phyloP scores from a whole-genome alignment of 2,797 vertebrate species.

The Miopithecus talapoin region DNA sequence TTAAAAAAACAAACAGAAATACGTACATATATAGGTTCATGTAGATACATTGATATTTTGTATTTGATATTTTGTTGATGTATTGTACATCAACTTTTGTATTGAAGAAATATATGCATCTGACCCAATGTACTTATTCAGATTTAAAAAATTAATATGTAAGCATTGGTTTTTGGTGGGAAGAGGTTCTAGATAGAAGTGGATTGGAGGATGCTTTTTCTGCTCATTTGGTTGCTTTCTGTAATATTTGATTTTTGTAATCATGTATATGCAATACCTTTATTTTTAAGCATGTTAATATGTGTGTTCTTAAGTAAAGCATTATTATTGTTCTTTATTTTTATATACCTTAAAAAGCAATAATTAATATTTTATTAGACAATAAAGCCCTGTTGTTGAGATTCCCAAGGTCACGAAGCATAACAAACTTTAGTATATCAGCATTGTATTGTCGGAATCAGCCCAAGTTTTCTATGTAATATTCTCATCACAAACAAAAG shows the following conservation, averaged over 20 bases:
- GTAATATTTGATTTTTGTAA: background rate
- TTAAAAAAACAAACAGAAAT: background rate
- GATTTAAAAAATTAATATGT: background rate
- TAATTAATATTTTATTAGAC: constrained; percentile 14
- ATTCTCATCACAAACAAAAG: background rate
- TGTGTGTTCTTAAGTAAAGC: background rate
- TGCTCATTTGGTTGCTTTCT: background rate
- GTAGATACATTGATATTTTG: background rate
- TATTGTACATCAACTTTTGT: background rate
- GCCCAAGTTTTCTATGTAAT: background rate
- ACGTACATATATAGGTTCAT: background rate
- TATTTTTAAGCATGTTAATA: background rate
- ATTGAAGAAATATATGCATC: background rate
- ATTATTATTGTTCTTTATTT: background rate
- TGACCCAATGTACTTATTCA: background rate
- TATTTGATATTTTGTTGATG: too few species aligned
- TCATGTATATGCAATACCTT: background rate
- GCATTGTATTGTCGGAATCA: background rate
- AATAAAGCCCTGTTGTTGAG: background rate
- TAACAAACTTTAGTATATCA: background rate
- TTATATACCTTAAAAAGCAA: background rate
- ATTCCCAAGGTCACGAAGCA: background rate
- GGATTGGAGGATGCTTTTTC: background rate
- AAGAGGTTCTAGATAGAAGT: background rate
- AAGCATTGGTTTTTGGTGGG: background rate